A percentile compares a stretch with the other conserved stretches of the same genome.
phyloP scores from a whole-genome alignment of 2,113 vertebrate genomes.

The Hydrolagus affinis region DNA sequence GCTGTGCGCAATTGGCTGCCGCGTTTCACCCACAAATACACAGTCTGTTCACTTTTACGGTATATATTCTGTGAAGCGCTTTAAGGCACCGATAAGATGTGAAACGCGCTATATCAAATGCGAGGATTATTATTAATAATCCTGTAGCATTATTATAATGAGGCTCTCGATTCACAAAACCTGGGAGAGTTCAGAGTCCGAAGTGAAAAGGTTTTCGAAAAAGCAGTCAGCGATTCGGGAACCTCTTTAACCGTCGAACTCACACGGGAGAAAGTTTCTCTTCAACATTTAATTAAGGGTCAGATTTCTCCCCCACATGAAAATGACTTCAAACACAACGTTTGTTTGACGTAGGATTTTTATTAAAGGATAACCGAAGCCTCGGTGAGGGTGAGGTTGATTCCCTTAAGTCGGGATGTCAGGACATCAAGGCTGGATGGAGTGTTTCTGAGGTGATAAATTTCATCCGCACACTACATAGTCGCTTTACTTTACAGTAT shows the following conservation, averaged over 20 bases:
- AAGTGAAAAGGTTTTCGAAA: neutral
- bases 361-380: neutral
- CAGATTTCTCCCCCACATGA: neutral
- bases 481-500: too few species aligned
- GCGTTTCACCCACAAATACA: too few species aligned
- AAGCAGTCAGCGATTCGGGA: neutral
- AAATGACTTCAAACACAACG: neutral
- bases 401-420: too few species aligned
- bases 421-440: too few species aligned
- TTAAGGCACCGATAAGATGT: neutral
- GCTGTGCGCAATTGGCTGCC: too few species aligned
- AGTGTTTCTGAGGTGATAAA: too few species aligned
- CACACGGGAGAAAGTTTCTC: neutral
- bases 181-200: neutral
- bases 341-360: neutral
- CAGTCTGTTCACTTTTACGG: neutral
- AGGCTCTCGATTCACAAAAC: neutral
- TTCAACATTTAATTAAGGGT: neutral
- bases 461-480: too few species aligned
- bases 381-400: too few species aligned
- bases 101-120: too few species aligned
- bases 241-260: neutral
- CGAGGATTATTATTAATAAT: too few species aligned
- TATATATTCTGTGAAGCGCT: too few species aligned
- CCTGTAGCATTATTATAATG: too few species aligned